phyloP scores from a whole-genome alignment of 2,888 invertebrate genomes.

The Artemia sinica region DNA sequence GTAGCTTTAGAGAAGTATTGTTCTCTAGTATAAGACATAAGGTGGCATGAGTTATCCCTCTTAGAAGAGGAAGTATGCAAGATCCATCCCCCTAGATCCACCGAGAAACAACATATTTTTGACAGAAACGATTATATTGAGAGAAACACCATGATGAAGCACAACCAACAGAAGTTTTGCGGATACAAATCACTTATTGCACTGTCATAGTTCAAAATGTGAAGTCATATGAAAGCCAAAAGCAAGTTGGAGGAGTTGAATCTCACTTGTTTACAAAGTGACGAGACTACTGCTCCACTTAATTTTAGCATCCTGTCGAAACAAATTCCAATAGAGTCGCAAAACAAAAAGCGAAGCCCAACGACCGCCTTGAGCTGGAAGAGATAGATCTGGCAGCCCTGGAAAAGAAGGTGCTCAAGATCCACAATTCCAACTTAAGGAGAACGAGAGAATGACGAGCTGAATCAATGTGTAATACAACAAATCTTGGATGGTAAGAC shows the following conservation, averaged over 20 bases:
- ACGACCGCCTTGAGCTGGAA: constrained; percentile 44
- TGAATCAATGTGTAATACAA: no score
- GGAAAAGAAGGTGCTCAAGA: constrained; percentile 38
- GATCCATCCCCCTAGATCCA: no score
- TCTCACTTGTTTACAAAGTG: constrained; percentile 46
- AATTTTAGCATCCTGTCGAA: constrained; percentile 28
- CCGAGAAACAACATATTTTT: no score
- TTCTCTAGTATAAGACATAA: no score
- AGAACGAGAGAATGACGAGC: background rate
- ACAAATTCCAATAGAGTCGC: constrained; percentile 11
- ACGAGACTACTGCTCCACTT: constrained; percentile 49
- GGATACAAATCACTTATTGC: no score
- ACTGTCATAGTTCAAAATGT: background rate
- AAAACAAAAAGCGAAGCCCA: constrained; percentile 5
- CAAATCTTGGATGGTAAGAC: no score
- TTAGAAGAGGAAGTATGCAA: no score
- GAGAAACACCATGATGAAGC: no score
- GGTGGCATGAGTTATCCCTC: no score
- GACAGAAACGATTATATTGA: no score
- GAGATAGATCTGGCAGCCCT: constrained; percentile 51
- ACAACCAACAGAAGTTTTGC: no score
- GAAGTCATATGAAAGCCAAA: constrained; percentile 30
- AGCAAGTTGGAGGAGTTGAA: constrained; percentile 60
- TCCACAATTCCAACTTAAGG: constrained; percentile 47
- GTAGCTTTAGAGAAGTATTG: no score